Conservation (phyloP, 2,888 invertebrate genomes). For the Heliconius ethilla region DNA sequence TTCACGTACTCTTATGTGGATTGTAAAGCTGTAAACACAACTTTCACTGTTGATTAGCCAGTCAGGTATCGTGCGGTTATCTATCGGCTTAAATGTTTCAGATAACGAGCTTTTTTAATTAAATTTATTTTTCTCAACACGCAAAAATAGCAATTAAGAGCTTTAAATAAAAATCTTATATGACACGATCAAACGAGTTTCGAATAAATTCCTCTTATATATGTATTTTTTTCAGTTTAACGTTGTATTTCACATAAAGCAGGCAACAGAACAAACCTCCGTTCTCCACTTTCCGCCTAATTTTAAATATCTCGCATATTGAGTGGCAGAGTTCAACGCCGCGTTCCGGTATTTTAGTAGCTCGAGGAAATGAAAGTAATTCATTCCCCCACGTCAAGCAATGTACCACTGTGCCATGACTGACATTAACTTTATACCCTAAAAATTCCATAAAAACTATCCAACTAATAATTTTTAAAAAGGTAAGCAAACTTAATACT, state of each 20-base stretch:
- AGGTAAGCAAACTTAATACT: constrained; percentile 7
- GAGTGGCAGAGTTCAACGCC: background rate
- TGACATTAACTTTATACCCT: background rate
- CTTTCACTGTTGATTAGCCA: constrained; percentile 38
- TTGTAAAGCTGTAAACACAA: constrained; percentile 18
- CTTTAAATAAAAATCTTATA: background rate
- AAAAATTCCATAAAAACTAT: background rate
- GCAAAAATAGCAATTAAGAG: constrained; percentile 12
- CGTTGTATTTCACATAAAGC: background rate
- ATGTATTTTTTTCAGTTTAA: background rate
- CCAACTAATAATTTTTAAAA: background rate
- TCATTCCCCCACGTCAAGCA: too few relatives aligned
- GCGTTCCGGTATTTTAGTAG: too few relatives aligned
- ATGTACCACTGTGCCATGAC: background rate
- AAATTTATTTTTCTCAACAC: constrained; percentile 18
- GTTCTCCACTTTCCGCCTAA: too few relatives aligned
- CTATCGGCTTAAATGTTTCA: constrained; percentile 33
- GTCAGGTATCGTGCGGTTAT: constrained; percentile 28
- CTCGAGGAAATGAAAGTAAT: too few relatives aligned
- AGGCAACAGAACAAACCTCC: background rate
- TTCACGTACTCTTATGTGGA: background rate
- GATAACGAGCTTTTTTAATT: constrained; percentile 52
- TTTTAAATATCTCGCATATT: background rate
- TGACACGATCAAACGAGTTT: constrained; percentile 6
- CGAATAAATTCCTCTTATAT: background rate